A percentile compares a stretch with the other conserved stretches of the same genome.
Evolutionary conservation across 1,140 invertebrate species (phyloP).

Genomic region (Bombus superbus): DNA sequence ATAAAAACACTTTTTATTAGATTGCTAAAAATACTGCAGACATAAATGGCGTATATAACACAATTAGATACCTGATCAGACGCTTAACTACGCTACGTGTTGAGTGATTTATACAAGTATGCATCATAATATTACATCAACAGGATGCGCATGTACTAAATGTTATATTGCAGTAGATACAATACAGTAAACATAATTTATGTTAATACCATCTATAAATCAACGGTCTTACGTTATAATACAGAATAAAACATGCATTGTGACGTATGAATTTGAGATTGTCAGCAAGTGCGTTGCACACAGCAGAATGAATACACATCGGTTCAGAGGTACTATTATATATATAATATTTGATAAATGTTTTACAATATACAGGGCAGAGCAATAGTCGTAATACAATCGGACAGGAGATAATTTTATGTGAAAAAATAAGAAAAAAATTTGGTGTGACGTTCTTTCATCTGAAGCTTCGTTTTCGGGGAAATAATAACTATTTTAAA

Average conservation of each 20-base stretch:
- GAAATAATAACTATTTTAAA: too few relatives aligned
- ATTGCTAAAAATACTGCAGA: neutral
- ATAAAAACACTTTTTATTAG: neutral
- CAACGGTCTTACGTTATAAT: conserved; percentile 36
- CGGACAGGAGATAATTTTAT: neutral
- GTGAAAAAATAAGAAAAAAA: too few relatives aligned
- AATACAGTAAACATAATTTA: conserved; percentile 75
- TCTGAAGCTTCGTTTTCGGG: too few relatives aligned
- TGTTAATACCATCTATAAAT: conserved; percentile 74
- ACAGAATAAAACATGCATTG: conserved; percentile 62
- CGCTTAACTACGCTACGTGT: neutral
- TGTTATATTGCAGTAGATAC: conserved; percentile 46
- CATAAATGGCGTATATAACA: conserved; percentile 1
- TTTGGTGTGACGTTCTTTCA: too few relatives aligned
- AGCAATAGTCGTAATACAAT: too few relatives aligned
- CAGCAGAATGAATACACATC: neutral
- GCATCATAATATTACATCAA: conserved; percentile 45
- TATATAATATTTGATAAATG: too few relatives aligned
- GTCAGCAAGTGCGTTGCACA: conserved; percentile 5
- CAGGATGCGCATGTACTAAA: conserved; percentile 22
- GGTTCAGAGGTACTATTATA: neutral
- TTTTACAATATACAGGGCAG: too few relatives aligned
- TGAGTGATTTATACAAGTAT: conserved; percentile 27
- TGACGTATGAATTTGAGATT: conserved; percentile 52
- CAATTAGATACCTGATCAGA: conserved; percentile 11